Evolutionary conservation across 1,140 invertebrate genomes (phyloP).

Genomic region (Vollenhovia emeryi): DNA sequence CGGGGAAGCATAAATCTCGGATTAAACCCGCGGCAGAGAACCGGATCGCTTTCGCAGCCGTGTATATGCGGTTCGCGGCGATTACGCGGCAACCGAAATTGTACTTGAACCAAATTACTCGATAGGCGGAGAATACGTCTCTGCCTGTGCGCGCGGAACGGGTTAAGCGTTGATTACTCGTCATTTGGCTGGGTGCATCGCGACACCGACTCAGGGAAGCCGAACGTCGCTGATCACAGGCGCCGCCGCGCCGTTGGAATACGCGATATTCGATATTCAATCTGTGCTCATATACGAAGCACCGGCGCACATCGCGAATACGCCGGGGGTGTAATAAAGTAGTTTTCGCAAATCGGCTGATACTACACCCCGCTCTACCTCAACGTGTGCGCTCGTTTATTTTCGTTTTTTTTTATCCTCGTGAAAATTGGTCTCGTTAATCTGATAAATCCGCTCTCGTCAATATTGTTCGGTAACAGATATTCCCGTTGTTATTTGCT

Average conservation of each 20-base stretch:
- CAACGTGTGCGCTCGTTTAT: neutral
- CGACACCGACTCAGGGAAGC: neutral
- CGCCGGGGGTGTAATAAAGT: neutral
- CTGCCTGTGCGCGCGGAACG: slow-evolving; percentile 33
- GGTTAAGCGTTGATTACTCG: slow-evolving; percentile 64
- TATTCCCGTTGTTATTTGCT: neutral
- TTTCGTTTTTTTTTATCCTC: slow-evolving; percentile 22
- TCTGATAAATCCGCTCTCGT: neutral
- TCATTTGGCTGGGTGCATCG: slow-evolving; percentile 48
- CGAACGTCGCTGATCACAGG: neutral
- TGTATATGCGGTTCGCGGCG: slow-evolving; percentile 21
- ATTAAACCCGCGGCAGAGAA: slow-evolving; percentile 47
- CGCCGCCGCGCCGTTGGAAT: neutral
- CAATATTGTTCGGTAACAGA: slow-evolving; percentile 16
- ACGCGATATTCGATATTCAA: slow-evolving; percentile 28
- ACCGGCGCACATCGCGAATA: neutral
- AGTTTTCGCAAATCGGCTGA: neutral
- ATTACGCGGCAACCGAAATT: slow-evolving; percentile 18
- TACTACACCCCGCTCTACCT: neutral
- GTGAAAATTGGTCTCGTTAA: slow-evolving; percentile 1
- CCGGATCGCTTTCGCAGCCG: slow-evolving; percentile 36
- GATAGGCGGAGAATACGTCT: slow-evolving; percentile 47
- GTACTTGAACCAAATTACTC: slow-evolving; percentile 49
- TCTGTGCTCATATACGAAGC: neutral
- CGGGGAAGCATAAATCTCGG: slow-evolving; percentile 27